Conservation (phyloP, 2,113 vertebrate species). For the Rhombomys opimus region DNA sequence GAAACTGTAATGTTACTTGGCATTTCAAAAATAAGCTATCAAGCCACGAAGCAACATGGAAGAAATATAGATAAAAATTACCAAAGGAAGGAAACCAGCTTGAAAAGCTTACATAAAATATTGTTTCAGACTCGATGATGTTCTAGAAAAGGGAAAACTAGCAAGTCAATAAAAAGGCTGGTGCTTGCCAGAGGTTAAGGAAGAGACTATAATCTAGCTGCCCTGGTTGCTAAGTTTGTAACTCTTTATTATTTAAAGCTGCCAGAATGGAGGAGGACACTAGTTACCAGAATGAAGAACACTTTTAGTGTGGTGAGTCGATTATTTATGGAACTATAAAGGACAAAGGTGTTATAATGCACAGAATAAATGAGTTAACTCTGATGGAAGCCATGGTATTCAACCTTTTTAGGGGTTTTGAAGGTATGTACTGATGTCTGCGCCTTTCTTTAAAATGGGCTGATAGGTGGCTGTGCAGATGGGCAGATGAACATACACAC, state of each 20-base stretch:
- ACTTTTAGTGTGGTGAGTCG: background rate
- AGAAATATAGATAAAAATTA: background rate
- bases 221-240: background rate
- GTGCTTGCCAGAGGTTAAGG: background rate
- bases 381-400: too few species aligned
- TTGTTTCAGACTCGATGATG: background rate
- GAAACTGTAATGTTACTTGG: background rate
- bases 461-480: background rate
- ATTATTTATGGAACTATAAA: background rate
- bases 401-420: background rate
- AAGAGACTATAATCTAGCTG: background rate
- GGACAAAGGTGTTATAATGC: background rate
- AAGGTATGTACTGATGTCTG: background rate
- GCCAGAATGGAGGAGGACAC: background rate
- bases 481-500: background rate
- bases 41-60: background rate
- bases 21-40: background rate
- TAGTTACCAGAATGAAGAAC: background rate
- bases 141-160: background rate
- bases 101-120: background rate
- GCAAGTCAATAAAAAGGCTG: background rate
- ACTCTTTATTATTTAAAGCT: background rate
- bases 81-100: background rate
- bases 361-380: background rate
- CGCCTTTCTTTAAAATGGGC: slow-evolving; percentile 21